These are phyloP conservation scores for Eulemur coronatus DNA, from an alignment of 2,797 vertebrate genomes.

Conservation along the genomic window DNA sequence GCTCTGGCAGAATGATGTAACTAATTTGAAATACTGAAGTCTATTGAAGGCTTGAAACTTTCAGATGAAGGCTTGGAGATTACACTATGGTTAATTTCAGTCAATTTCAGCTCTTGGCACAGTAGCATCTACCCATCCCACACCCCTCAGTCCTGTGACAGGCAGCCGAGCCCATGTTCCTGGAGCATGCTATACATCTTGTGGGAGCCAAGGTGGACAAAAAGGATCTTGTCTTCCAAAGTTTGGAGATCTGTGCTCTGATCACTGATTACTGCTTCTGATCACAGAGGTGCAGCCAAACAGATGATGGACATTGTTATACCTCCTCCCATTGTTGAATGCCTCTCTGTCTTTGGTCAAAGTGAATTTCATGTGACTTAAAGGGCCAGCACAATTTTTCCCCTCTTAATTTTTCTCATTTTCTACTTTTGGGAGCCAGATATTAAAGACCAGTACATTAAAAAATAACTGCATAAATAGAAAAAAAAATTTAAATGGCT, in stretches of 20 bases:
- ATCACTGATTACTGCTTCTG: neutral
- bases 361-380: too few species aligned
- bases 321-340: neutral
- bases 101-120: neutral
- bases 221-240: neutral
- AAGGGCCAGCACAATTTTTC: neutral
- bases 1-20: too few species aligned
- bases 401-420: neutral
- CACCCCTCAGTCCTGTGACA: neutral
- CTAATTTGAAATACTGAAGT: neutral
- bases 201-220: neutral
- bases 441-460: neutral
- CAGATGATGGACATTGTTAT: accelerated
- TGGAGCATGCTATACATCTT: neutral
- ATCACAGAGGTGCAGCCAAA: too few species aligned
- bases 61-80: neutral
- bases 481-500: neutral
- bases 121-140: neutral
- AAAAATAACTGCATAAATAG: neutral
- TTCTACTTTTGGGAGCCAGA: neutral
- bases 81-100: neutral
- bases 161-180: neutral
- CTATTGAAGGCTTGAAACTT: neutral
- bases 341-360: too few species aligned
- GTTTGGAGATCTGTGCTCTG: too few species aligned